Evolutionary conservation across 2,888 invertebrate genomes (phyloP), one percentile per base, ranked within the genome.

Genomic region (Xestia c-nigrum): DNA sequence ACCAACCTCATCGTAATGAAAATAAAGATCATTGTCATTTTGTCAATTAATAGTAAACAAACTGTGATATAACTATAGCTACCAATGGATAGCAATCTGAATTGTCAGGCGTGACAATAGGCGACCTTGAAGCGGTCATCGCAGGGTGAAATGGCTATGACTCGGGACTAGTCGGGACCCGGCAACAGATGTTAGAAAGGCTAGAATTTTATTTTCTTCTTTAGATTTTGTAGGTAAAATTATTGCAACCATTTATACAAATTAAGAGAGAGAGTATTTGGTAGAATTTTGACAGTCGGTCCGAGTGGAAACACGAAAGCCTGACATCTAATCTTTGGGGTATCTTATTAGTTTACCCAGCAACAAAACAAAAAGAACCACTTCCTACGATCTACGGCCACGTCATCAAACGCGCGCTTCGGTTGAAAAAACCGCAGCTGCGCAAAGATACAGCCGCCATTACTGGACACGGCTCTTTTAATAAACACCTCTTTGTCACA

Each of bases 81-180:
- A 71, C 21, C 31, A 3, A 52, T 38, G 61, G 63, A 74, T 63
- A 82, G 40, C 59, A 59, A 73, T 67, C 40, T 24, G 63, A 52
- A 72, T 52, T 52, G 71, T 74, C 57, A 59, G 64, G 5, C 55
- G 19, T 14, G 50, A 86, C 61, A 83, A 86, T 69, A 46, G 59
- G 40, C n/a, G 64, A 70, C 83, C 83, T 86, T 83, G 78, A n/a
- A 7, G 31, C 61, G 83, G 76, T 76, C 83, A 71, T 24, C 40
- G 16, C 7, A 14, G 61, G 70, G 70, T 82, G 46, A 63, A 66
- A 55, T 68, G 55, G 21, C 63, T 74, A 14, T 16, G 50, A 52
- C 31, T 43, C 67, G 43, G 24, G 5, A 43, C 46, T 50, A 24
- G n/a, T 43, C 67, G 43, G 24, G 5, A 43, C 46, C 55, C 38